Conservation (phyloP, 2,797 vertebrate species). For the Falco biarmicus region DNA sequence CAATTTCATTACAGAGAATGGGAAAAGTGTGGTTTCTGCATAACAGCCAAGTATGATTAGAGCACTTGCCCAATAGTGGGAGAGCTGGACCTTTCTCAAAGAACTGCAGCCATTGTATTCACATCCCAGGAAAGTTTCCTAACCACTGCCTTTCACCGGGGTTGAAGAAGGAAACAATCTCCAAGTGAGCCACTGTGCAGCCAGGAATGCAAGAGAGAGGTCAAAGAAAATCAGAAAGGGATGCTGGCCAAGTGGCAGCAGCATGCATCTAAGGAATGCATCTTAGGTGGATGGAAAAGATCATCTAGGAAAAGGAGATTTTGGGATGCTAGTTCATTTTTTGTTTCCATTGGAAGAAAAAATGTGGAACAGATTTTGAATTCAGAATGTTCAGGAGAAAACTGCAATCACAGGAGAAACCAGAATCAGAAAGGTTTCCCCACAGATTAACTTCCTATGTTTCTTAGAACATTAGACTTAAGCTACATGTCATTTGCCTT, state of each 20-base stretch:
- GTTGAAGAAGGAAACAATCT: neutral
- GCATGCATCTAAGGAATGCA: neutral
- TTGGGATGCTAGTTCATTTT: neutral
- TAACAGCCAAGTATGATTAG: neutral
- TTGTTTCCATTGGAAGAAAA: neutral
- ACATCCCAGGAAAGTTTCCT: neutral
- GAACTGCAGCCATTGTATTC: neutral
- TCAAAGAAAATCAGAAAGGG: neutral
- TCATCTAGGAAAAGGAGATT: neutral
- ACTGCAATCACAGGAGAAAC: neutral
- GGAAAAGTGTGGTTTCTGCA: neutral
- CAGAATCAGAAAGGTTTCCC: neutral
- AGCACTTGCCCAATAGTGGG: neutral
- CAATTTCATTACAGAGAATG: neutral
- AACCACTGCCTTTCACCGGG: neutral
- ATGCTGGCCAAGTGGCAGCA: neutral
- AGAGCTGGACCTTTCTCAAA: constrained; percentile 7
- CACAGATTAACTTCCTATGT: neutral
- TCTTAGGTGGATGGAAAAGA: neutral
- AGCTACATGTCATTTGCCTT: neutral
- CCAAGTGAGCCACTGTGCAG: neutral
- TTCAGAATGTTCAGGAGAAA: neutral
- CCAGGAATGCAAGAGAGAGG: neutral
- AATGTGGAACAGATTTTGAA: neutral
- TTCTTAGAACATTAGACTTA: neutral